Conservation (phyloP, 2,888 invertebrate genomes). For the Eutolmus rufibarbis region DNA sequence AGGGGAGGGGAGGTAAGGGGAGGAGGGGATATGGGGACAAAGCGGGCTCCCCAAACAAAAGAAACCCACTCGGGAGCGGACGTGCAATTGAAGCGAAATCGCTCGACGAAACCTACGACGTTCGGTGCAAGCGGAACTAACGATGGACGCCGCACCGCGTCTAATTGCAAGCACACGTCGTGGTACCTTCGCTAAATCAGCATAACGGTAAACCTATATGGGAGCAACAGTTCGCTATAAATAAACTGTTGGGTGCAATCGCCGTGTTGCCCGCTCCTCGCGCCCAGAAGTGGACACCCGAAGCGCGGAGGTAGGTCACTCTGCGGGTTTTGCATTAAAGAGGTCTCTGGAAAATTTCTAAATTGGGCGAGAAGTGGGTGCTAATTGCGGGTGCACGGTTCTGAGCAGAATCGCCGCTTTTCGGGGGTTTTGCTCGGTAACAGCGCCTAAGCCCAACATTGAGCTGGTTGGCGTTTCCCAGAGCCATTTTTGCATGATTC, state of each 20-base stretch:
- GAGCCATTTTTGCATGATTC: background rate
- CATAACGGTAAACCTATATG: constrained; percentile 17
- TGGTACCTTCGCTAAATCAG: constrained; percentile 6
- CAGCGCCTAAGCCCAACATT: background rate
- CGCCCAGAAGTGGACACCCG: background rate
- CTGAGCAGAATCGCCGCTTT: background rate
- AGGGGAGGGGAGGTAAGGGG: background rate
- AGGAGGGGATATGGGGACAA: background rate
- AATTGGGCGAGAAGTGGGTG: background rate
- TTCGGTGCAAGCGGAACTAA: background rate
- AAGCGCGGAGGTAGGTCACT: background rate
- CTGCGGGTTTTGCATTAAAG: background rate
- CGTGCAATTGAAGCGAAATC: background rate
- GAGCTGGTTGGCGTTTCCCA: background rate
- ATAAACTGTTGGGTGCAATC: background rate
- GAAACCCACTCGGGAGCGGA: background rate
- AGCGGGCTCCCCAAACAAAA: background rate
- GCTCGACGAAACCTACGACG: background rate
- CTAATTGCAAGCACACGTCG: constrained; percentile 9
- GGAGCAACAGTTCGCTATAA: background rate
- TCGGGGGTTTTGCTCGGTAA: background rate
- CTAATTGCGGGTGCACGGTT: background rate
- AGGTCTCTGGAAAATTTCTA: background rate
- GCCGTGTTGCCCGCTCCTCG: background rate
- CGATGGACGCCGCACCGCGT: background rate